Evolutionary conservation across 2,888 invertebrate genomes (phyloP), one percentile per base, ranked within the genome.

Genomic region (Cybosia mesomella): DNA sequence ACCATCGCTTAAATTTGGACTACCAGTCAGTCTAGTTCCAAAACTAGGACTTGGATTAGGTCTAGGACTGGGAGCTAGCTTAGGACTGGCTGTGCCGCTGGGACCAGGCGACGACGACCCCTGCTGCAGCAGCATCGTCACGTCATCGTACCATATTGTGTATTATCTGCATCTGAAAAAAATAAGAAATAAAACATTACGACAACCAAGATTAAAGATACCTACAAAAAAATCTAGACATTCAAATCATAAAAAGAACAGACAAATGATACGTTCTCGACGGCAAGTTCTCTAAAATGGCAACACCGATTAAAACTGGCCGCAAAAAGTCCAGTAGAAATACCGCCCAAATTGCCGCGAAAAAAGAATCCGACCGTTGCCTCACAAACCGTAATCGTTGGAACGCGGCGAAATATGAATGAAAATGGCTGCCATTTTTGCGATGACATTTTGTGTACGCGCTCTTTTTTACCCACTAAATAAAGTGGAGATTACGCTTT

Each of bases 121-220:
- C 93, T 94, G 94, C 91, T 94, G 94, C 88, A 95, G 92, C 91
- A 95, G 93, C 94, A 94, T 95, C 77, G 89, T 90, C 87, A 91
- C 89, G 87, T 94, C 94, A 94, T 92, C 90, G 90, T 89, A 87
- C 84, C 91, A 93, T 92, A 62, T 80, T 89, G 59, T 67, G 80
- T 67, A 71, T 81, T 82, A 90, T 83, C 76, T 70, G 70, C 77
- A 85, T 83, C 93, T 93, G 91, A 7, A 90, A 91, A 77, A 58
- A 86, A 66, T 68, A 64, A 53, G 34, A 67, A 58, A 70, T 28
- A 64, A 65, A 28, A 64, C 65, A 72, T 71, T 69, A 71, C 66
- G 53, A 58, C 63, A 78, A 79, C 28, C 58, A 61, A 70, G 71
- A 72, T 73, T 68, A 67, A 73, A 72, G 77, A 68, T 62, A 63